phyloP scores from a whole-genome alignment of 2,113 vertebrate genomes.

The Euleptes europaea region DNA sequence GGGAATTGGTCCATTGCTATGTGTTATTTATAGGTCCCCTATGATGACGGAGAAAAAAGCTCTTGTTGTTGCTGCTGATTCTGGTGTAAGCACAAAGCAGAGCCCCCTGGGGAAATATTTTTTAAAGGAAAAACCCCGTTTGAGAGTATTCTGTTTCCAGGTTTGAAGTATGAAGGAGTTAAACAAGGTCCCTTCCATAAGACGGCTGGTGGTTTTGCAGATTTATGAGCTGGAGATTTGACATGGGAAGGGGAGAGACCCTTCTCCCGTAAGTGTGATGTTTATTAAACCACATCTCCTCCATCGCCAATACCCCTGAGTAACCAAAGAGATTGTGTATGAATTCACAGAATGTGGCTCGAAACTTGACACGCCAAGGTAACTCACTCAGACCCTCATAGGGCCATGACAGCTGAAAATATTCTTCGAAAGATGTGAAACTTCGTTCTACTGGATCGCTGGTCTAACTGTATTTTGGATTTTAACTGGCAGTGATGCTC shows the following conservation, averaged over 20 bases:
- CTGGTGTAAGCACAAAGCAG: not conserved
- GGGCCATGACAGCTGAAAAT: not conserved
- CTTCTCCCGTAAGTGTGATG: not conserved
- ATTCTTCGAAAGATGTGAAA: not conserved
- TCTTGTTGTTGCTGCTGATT: not conserved
- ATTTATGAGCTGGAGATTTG: conserved; percentile 43
- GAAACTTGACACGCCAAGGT: accelerated
- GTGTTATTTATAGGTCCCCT: not conserved
- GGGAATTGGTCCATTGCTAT: not conserved
- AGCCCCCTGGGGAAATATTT: conserved; percentile 13
- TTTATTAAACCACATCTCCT: not conserved
- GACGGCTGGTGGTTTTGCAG: not conserved
- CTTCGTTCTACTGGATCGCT: too few relatives aligned
- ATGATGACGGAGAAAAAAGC: not conserved
- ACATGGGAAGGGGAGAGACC: not conserved
- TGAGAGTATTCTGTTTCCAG: conserved; percentile 11
- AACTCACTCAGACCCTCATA: not conserved
- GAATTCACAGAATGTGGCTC: not conserved
- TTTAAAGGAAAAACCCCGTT: not conserved
- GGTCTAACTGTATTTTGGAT: too few relatives aligned
- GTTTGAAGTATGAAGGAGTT: conserved; percentile 33
- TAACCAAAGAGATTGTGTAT: not conserved
- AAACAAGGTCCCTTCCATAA: not conserved
- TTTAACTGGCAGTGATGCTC: too few relatives aligned
- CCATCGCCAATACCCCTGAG: not conserved